These are phyloP conservation scores for Acomys russatus DNA, from an alignment of 2,797 vertebrate genomes.

Conservation along the genomic window DNA sequence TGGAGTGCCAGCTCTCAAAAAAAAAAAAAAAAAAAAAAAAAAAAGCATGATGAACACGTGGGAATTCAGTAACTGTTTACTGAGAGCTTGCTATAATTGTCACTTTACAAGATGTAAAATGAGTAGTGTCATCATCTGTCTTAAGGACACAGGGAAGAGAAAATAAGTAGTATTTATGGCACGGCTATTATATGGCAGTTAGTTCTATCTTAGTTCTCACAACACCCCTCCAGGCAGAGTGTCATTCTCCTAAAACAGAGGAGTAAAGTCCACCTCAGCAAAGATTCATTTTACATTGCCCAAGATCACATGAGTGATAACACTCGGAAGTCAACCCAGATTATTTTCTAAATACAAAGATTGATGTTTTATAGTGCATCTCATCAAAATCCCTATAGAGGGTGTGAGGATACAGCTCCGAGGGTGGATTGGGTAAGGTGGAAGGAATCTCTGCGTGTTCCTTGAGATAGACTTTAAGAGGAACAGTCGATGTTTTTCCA, in stretches of 20 bases:
- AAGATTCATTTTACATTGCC: background rate
- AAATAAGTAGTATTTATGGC: constrained; percentile 26
- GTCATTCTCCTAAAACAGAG: background rate
- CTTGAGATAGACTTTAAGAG: background rate
- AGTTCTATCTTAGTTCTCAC: background rate
- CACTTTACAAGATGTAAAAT: constrained; percentile 1
- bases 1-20: background rate
- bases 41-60: background rate
- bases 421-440: background rate
- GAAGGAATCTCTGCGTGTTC: background rate
- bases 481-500: background rate
- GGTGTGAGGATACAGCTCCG: background rate
- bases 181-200: background rate
- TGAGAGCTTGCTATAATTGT: background rate
- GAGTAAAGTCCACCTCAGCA: background rate
- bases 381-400: background rate
- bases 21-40: background rate
- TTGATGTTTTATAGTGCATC: background rate
- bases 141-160: background rate
- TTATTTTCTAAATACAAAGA: constrained; percentile 27
- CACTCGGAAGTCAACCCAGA: background rate
- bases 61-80: constrained; percentile 33
- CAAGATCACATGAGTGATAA: background rate
- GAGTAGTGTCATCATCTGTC: background rate
- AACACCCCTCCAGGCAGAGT: background rate